These are phyloP conservation scores for Lampris incognitus DNA, from an alignment of 2,113 vertebrate genomes.

Conservation along the genomic window DNA sequence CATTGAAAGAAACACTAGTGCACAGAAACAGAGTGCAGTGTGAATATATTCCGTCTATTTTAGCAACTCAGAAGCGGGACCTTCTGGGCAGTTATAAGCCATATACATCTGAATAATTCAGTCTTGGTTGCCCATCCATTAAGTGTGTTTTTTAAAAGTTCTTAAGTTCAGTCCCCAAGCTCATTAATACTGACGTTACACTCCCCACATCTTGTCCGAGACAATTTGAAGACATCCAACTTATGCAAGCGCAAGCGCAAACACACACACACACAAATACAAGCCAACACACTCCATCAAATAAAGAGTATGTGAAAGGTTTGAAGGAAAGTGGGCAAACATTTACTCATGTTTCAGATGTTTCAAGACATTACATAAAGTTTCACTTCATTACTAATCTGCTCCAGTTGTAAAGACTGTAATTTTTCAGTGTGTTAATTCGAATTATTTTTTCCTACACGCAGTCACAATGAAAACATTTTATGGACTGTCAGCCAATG, in stretches of 20 bases:
- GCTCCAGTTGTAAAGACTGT: slow-evolving; percentile 30
- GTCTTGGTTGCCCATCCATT: slow-evolving; percentile 7
- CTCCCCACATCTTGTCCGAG: neutral
- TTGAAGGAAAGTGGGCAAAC: neutral
- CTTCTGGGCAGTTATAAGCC: neutral
- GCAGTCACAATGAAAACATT: slow-evolving; percentile 26
- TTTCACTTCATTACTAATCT: slow-evolving; percentile 27
- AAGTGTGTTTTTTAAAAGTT: slow-evolving; percentile 15
- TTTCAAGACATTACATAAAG: slow-evolving; percentile 30
- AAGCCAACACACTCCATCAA: slow-evolving; percentile 4
- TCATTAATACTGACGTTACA: slow-evolving; percentile 12
- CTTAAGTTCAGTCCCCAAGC: neutral
- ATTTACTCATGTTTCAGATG: slow-evolving; percentile 23
- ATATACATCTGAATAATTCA: slow-evolving; percentile 14
- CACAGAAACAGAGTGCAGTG: slow-evolving; percentile 1
- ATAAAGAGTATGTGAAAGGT: slow-evolving; percentile 8
- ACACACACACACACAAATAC: neutral
- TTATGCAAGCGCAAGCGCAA: too few relatives aligned
- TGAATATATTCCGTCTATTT: slow-evolving; percentile 10
- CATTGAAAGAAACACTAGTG: neutral
- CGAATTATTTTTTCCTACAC: slow-evolving; percentile 28
- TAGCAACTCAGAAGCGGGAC: neutral
- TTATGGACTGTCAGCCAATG: slow-evolving; percentile 33
- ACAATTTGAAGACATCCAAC: neutral
- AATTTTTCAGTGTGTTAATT: slow-evolving; percentile 40